Evolutionary conservation across 2,888 invertebrate species (phyloP).

Genomic region (Drosophila peninsularis): DNA sequence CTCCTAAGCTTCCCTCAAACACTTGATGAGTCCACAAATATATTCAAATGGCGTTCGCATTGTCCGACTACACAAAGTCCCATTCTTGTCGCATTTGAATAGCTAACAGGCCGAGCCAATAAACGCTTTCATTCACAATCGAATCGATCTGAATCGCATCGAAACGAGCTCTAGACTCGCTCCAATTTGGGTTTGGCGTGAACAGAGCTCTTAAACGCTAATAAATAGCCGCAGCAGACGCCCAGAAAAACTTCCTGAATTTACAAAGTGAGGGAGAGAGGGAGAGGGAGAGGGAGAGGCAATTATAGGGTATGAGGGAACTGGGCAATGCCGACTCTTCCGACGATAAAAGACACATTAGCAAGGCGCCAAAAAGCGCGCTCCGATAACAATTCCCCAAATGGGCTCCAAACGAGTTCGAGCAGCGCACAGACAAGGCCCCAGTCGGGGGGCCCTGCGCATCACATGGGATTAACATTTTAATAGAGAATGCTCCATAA

Average conservation of each 20-base stretch:
- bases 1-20: background rate
- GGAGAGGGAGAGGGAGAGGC: slow-evolving; percentile 10
- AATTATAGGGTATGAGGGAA: slow-evolving; percentile 7
- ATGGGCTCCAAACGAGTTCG: slow-evolving; percentile 62
- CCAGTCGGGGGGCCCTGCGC: slow-evolving; percentile 34
- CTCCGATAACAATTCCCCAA: slow-evolving; percentile 58
- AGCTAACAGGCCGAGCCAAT: slow-evolving; percentile 43
- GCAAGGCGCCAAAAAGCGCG: slow-evolving; percentile 75
- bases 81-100: slow-evolving; percentile 18
- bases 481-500: slow-evolving; percentile 70
- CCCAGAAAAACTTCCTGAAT: slow-evolving; percentile 72
- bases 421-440: slow-evolving; percentile 40
- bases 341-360: slow-evolving; percentile 74
- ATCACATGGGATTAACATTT: slow-evolving; percentile 67
- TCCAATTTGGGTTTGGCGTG: slow-evolving; percentile 60
- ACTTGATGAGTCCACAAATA: background rate
- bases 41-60: slow-evolving; percentile 20
- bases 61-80: slow-evolving; percentile 27
- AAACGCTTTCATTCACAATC: slow-evolving; percentile 55
- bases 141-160: background rate
- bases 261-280: slow-evolving; percentile 21
- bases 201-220: slow-evolving; percentile 75
- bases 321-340: slow-evolving; percentile 8
- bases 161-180: background rate
- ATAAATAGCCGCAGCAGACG: slow-evolving; percentile 61